These are phyloP conservation scores for Trochalopteron elliotii DNA, from an alignment of 2,113 vertebrate genomes.

Conservation along the genomic window DNA sequence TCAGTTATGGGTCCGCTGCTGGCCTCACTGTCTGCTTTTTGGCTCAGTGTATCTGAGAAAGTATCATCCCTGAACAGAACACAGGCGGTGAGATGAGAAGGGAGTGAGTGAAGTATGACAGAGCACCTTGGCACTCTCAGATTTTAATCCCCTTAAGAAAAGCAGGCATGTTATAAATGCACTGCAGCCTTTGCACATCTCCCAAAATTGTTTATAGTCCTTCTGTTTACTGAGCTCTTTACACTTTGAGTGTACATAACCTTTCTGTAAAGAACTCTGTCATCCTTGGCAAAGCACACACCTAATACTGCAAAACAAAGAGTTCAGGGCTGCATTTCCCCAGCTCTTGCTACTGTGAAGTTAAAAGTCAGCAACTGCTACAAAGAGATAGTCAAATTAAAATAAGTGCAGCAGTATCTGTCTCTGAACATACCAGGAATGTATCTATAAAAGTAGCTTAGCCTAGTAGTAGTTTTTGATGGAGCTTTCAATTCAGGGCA, in stretches of 20 bases:
- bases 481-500: background rate
- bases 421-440: background rate
- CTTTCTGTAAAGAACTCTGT: background rate
- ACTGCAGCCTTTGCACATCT: background rate
- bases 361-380: background rate
- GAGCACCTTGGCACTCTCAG: background rate
- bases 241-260: background rate
- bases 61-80: conserved; percentile 87
- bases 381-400: background rate
- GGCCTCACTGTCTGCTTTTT: conserved; percentile 95
- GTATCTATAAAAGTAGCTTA: background rate
- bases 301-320: background rate
- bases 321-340: background rate
- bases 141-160: conserved; percentile 2
- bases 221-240: background rate
- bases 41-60: conserved; percentile 96
- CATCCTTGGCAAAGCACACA: background rate
- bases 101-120: background rate
- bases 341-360: background rate
- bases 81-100: background rate
- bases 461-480: background rate
- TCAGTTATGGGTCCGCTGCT: conserved; percentile 93
- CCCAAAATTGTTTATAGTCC: background rate
- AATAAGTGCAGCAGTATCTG: background rate
- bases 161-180: background rate